phyloP scores from a whole-genome alignment of 2,888 invertebrate species.

The Orchestes rusci region DNA sequence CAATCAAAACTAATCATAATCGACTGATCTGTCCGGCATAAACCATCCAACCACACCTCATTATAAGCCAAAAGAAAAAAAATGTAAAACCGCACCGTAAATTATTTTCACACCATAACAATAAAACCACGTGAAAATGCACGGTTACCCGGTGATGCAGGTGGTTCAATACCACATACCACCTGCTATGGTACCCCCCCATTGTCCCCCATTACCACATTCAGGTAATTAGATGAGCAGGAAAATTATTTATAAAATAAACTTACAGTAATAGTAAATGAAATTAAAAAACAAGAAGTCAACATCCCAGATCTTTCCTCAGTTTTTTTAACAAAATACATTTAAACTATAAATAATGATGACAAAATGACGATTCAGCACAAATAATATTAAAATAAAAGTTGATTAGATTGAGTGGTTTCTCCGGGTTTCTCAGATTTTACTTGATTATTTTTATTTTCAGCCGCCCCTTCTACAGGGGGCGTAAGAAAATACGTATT shows the following conservation, averaged over 20 bases:
- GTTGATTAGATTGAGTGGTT: no score
- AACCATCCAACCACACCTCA: background rate
- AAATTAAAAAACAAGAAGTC: no score
- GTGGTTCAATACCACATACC: constrained; percentile 59
- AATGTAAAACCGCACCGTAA: no score
- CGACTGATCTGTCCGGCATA: background rate
- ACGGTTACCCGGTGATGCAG: constrained; percentile 61
- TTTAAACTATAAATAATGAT: no score
- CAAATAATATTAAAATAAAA: no score
- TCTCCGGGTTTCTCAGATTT: no score
- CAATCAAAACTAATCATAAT: no score
- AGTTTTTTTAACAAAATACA: no score
- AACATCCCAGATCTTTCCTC: no score
- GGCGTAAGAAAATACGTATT: constrained; percentile 71
- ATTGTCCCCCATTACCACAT: constrained; percentile 34
- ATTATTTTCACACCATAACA: no score
- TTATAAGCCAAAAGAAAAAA: constrained; percentile 2
- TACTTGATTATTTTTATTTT: constrained; percentile 34
- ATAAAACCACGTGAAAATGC: constrained; percentile 48
- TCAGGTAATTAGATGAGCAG: constrained; percentile 16
- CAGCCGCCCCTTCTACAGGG: constrained; percentile 45
- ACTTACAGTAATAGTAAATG: no score
- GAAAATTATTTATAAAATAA: background rate
- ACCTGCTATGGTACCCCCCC: constrained; percentile 41
- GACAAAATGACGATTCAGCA: no score